Percentiles rank a stretch among this genome's conserved stretches.
These are phyloP conservation scores for Amaurobius ferox DNA, from an alignment of 2,888 invertebrate species.

Conservation along the genomic window DNA sequence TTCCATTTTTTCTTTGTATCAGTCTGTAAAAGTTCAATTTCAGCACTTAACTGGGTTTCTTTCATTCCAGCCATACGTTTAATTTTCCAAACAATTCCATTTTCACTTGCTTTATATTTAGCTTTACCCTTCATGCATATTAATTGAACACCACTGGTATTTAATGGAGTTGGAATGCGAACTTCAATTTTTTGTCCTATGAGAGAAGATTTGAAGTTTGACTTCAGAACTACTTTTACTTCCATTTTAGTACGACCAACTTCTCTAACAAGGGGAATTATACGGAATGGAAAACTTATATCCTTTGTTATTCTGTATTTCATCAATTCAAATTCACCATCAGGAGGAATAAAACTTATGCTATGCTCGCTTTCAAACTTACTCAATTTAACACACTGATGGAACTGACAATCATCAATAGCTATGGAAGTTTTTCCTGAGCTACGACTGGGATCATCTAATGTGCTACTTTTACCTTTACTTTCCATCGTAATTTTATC, in stretches of 20 bases:
- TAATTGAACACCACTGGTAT: constrained; percentile 98
- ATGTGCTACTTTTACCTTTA: constrained; percentile 77
- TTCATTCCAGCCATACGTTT: constrained; percentile 89
- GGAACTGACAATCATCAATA: constrained; percentile 99
- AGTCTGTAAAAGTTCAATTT: constrained; percentile 98
- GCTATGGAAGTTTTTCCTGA: constrained; percentile 99
- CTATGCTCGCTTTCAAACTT: constrained; percentile 99
- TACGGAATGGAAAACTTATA: constrained; percentile 99
- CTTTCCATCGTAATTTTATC: constrained; percentile 99
- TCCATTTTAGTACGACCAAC: constrained; percentile 99
- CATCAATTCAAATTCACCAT: constrained; percentile 99
- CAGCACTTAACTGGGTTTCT: constrained; percentile 98
- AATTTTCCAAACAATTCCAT: constrained; percentile 95
- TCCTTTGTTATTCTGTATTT: constrained; percentile 99
- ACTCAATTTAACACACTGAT: constrained; percentile 99
- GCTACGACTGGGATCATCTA: constrained; percentile 85
- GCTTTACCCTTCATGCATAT: constrained; percentile 99
- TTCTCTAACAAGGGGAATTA: constrained; percentile 98
- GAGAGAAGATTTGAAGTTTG: constrained; percentile 98
- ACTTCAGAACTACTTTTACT: constrained; percentile 98
- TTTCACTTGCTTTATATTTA: constrained; percentile 99
- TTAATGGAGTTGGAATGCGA: constrained; percentile 98
- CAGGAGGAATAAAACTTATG: constrained; percentile 99
- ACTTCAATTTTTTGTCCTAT: constrained; percentile 99
- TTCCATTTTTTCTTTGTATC: constrained; percentile 99